Evolutionary conservation across 2,888 invertebrate genomes (phyloP), one percentile per base, ranked within the genome.

Genomic region (Zygothrica quintamaculata): DNA sequence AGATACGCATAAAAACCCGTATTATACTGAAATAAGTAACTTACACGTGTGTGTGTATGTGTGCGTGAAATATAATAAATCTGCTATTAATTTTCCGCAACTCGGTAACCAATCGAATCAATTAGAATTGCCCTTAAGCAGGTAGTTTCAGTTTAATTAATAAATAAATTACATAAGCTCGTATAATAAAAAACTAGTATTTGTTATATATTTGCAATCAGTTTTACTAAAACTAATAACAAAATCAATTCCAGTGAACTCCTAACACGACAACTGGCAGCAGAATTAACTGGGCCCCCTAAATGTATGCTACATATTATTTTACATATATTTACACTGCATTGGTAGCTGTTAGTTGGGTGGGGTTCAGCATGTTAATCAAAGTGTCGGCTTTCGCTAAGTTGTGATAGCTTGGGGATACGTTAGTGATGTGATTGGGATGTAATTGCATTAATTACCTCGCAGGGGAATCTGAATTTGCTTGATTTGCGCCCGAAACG

Each of bases 361-460:
- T 1, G 1, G 2, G 26, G 18, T n/a, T 7, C 33, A 9, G 40
- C 12, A 51, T 43, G 59, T 48, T 70, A 69, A 73, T 74, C 60
- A 69, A 57, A 39, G 65, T 55, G 71, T 39, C 53, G 65, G 42
- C 64, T 36, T 53, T 37, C 37, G 51, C 36, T 42, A 31, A 65
- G 70, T 37, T 62, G 46, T 44, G 53, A 36, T 59, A 33, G 73
- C 59, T 67, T 13, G 48, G 59, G 55, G 66, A 60, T 56, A 51
- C 44, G 44, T 66, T 55, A 50, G 51, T 26, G 59, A 66, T 48
- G 62, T 70, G 82, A 80, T 82, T 80, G 72, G 69, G 62, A 73
- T 65, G 62, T 85, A 82, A 85, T 80, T 85, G 62, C 79, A 70
- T 73, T 75, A 65, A 81, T 75, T 81, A 75, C 44, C 44, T 37